A percentile compares a stretch with the other conserved stretches of the same genome.
phyloP scores from a whole-genome alignment of 35 echinoderm and acorn worm genomes.

The Apostichopus californicus region DNA sequence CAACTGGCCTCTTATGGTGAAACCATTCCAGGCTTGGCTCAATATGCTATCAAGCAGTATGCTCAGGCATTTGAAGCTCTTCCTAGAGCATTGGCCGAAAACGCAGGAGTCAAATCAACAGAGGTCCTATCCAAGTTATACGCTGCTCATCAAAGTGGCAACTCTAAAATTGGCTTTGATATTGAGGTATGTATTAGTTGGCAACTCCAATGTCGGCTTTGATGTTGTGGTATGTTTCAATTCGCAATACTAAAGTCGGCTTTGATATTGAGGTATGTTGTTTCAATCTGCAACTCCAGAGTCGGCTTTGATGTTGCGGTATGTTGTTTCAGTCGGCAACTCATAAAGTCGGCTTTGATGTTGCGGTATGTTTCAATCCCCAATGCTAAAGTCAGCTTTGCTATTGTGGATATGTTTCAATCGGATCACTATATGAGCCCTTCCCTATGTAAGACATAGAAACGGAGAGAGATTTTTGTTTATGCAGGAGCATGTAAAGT shows the following conservation, averaged over 20 bases:
- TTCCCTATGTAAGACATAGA: too few species aligned
- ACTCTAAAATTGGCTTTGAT: conserved; percentile 90
- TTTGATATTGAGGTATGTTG: conserved; percentile 91
- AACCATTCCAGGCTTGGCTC: conserved; percentile 90
- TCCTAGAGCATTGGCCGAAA: conserved; percentile 85
- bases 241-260: conserved; percentile 72
- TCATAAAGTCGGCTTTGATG: conserved; percentile 95
- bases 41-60: conserved; percentile 96
- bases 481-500: too few species aligned
- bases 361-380: conserved; percentile 72
- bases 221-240: conserved; percentile 80
- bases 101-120: conserved; percentile 91
- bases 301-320: too few species aligned
- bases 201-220: conserved; percentile 83
- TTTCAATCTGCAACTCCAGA: too few species aligned
- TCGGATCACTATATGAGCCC: too few species aligned
- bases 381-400: conserved; percentile 78
- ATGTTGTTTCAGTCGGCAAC: too few species aligned
- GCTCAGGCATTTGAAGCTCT: conserved; percentile 91
- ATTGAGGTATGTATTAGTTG: conserved; percentile 62
- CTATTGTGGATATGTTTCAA: too few species aligned
- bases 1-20: conserved; percentile 82
- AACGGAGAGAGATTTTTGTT: too few species aligned
- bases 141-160: conserved; percentile 92
- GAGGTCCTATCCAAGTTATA: conserved; percentile 94